Evolutionary conservation across 2,888 invertebrate genomes (phyloP), one percentile per base, ranked within the genome.

Genomic region (Acrocyrtus sp.): DNA sequence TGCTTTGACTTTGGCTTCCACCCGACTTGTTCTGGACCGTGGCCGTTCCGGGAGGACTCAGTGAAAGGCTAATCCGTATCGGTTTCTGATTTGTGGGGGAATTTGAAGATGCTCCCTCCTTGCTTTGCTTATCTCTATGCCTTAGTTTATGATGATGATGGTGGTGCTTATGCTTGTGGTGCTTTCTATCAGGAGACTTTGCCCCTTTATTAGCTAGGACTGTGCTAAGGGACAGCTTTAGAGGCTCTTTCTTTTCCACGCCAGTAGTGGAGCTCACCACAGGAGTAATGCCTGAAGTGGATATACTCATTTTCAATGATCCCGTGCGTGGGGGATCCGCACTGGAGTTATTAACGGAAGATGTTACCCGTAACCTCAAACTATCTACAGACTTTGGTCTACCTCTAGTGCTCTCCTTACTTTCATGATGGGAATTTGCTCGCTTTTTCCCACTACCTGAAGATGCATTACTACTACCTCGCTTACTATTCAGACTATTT

Each of bases 151-250:
- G 72, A 72, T 76, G 74, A 45, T 74, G 66, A 26, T 76, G 69
- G 50, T 76, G 57, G 39, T 78, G 74, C 43, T 78, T 78, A 62
- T 78, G 80, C 61, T 80, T 75, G 15, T 76, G 77, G 65, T 81
- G 81, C 65, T 77, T 78, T 50, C 78, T 78, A n/a, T 76, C 76
- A 8, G 73, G 76, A 45, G 72, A 72, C 54, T 76, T 76, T 51
- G 53, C 68, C 57, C 66, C 72, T 24, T 67, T 54, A 56, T 65
- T 72, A 15, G 67, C 73, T 12, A 69, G 47, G 12, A 75, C 72
- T 19, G 75, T 69, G 43, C 70, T 70, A 57, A 75, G 60, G 45
- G 68, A 72, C 39, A 72, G 69, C 66, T 65, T 73, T 67, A 68
- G 60, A 27, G 76, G 72, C 60, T 67, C 72, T 54, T 72, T 74